Base-by-base conservation (phyloP, 2,888 invertebrate species). In the Auanema freiburgensis region DNA sequence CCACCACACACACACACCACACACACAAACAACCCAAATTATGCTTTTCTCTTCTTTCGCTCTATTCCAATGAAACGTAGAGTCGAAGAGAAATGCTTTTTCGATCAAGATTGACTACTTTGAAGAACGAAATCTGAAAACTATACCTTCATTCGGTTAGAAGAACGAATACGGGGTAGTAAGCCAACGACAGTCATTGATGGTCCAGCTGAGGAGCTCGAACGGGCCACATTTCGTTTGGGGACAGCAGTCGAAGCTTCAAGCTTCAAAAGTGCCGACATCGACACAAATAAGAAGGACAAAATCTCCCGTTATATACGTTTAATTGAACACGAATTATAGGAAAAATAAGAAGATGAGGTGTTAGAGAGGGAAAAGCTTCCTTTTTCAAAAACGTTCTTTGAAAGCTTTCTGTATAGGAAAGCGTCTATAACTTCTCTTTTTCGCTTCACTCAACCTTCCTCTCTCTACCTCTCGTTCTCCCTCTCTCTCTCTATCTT, bases 41-140 rank as follows among this genome's bases (percentile, higher is more conserved):
- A 40, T 57, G 42, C 44, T 54, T 49, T 56, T 62, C 58, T 42
- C 33, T 44, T 46, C 21, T 3, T 21, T 6, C 46, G 18, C 21
- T 46, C 46, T 18, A 5, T 46, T 46, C 46, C 16, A 46, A 46
- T 18, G 6, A 6, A 21, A 21, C 46, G 46, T 3, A 21, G 46
- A 18, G 46, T 5, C 4, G 8, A 8, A 21, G 46, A 21, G 8
- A 46, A 16, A 21, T 46, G 33, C 8, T 33, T 33, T 33, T 33
- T 33, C 33, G 33, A 5, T 33, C 33, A 33, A 33, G 4, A 5
- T 33, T 33, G 33, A 8, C 33, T 33, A 33, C 4, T 21, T 46
- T 16, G 21, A 46, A 46, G 46, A 16, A 5, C 4, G 10, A 21
- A 18, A 21, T 18, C 21, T 46, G 21, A 21, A 46, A 21, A 21